Base-by-base conservation (phyloP, 2,888 invertebrate genomes). In the Ophion slaviceki region DNA sequence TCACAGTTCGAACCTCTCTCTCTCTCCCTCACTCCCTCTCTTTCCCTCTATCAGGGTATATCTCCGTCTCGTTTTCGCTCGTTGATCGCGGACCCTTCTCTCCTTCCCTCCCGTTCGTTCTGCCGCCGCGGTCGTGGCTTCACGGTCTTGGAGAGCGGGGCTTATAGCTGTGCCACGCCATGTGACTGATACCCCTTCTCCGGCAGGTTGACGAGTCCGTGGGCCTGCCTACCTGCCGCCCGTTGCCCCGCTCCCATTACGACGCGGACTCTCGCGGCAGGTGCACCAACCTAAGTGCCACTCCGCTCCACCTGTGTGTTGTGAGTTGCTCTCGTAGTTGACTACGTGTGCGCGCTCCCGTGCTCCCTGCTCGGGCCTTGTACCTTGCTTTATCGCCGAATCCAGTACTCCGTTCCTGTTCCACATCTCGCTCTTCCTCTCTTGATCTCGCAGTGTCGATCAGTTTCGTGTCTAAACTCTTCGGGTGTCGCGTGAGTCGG, bases 191-290 rank as follows among this genome's bases (percentile, higher is more conserved):
- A 92, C 92, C 93, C 93, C 93, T 91, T 90, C 92, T 91, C 91
- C 85, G 67, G 80, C 90, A 90, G 91, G 92, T 92, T 93, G 93
- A 92, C 92, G 92, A 91, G 91, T 86, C 90, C 91, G 90, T 91
- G 91, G 92, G 92, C 92, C 93, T 93, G 93, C 93, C 93, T 93
- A 93, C 94, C 93, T 94, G 93, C 93, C 92, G 92, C 92, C 92
- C 93, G 92, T 90, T 92, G 91, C 93, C 93, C 92, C 93, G 93
- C 93, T 93, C 92, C 93, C 94, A 94, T 94, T 94, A 93, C 93
- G 91, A 91, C 94, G 93, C 94, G 93, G 92, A 93, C 94, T 93
- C 93, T 93, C 93, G 93, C 93, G 93, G 94, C 93, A 94, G 94
- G 93, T 93, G 93, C 93, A 94, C 92, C 91, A 92, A 93, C 92